Base-by-base conservation (phyloP, 2,797 vertebrate genomes). In the Tamandua tetradactyla region DNA sequence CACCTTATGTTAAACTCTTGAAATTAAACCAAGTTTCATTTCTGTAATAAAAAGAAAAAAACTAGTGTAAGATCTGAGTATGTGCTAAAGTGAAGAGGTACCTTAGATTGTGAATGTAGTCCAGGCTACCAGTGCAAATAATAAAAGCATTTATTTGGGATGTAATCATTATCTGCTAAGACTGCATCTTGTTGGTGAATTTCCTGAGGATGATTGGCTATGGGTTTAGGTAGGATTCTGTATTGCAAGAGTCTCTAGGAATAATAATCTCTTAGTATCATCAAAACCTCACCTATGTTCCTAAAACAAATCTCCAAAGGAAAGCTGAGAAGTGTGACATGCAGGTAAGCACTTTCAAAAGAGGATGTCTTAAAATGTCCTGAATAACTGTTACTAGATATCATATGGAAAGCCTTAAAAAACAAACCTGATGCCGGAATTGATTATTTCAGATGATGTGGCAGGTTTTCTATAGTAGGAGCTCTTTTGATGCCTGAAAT, bases 11-110 rank as follows among this genome's bases (percentile, higher is more conserved):
- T 35, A 83, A 93, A 93, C n/a, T 85, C 59, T 68, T 80, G 57
- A 94, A 90, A 92, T 80, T 94, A 96, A 92, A 83, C 37, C 57
- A 47, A 62, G 22, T 87, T 93, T 90, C 89, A 27, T 83, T 88
- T 76, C 27, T 57, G 40, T 89, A 52, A 52, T 15, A 52, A 55
- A 52, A 18, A 18, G 15, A 52, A 52, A 52, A 20, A 55, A 55
- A 61, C 23, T 37, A 5, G 7, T 42, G 0, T 40, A 69, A 74
- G 47, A 62, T 40, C 81, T 76, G 64, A 44, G 32, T 62, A 35
- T 76, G 42, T 30, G 3, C 30, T 37, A 59, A 3, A 1, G 6
- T 55, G 15, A 81, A 59, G 80, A 23, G 8, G 11, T n/a, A 6
- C 2, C 14, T 79, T 42, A 69, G 49, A 71, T 62, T 75, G 68